phyloP scores from a whole-genome alignment of 2,113 vertebrate genomes.

The Ictalurus punctatus region DNA sequence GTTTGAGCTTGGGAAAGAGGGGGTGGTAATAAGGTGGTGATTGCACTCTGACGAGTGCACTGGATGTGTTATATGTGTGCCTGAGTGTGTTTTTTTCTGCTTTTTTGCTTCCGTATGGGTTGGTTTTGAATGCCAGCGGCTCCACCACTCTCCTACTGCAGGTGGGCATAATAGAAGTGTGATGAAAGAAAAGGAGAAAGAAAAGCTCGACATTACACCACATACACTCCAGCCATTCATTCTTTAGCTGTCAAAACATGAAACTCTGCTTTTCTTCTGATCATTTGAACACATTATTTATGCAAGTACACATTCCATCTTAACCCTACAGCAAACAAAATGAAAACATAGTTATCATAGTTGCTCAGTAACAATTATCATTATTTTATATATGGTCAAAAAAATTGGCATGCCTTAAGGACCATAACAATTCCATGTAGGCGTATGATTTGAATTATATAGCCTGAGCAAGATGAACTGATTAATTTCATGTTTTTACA shows the following conservation, averaged over 20 bases:
- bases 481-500: conserved; percentile 36
- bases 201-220: background rate
- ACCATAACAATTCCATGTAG: background rate
- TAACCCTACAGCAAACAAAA: background rate
- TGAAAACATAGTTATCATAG: conserved; percentile 1
- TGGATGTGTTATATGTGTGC: conserved; percentile 21
- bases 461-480: background rate
- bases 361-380: background rate
- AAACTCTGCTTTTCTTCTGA: background rate
- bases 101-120: conserved; percentile 6
- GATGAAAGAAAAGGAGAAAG: conserved; percentile 12
- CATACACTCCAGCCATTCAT: conserved; percentile 9
- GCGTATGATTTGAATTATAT: conserved; percentile 2
- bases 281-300: conserved; percentile 11
- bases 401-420: background rate
- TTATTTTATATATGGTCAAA: background rate
- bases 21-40: conserved; percentile 33
- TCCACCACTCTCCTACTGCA: conserved; percentile 17
- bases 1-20: conserved; percentile 24
- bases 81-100: conserved; percentile 12
- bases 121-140: conserved; percentile 26
- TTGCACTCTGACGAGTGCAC: conserved; percentile 24
- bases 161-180: conserved; percentile 26
- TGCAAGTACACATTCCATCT: background rate
- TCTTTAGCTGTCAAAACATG: conserved; percentile 9